Base-by-base conservation (phyloP, 2,888 invertebrate genomes). In the Nasonovia ribisnigri region DNA sequence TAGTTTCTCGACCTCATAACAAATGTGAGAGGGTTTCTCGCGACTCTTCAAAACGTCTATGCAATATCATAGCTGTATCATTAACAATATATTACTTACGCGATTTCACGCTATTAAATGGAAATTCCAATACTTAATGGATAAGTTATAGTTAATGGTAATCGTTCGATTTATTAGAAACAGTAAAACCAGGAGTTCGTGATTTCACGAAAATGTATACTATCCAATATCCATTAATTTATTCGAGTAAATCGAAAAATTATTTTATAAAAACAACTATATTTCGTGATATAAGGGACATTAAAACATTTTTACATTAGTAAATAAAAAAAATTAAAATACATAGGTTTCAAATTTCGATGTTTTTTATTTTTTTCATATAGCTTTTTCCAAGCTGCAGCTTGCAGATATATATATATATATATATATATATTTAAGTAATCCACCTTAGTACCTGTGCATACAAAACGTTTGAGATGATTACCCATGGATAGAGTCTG, bases 71-170 rank as follows among this genome's bases (percentile, higher is more conserved):
- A 29, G n/a, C 29, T 86, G 46, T 46, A 86, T 46, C 86, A 86
- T 43, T 86, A 86, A 43, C 86, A 43, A 43, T 43, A 77, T 77
- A 46, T 86, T 43, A 86, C 46, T 86, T 43, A 86, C 46, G 46
- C 84, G 84, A 84, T 88, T 88, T 88, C 88, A 89, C 54, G 57
- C 29, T 89, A 89, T 89, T 57, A 57, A 42, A 89, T 42, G 42
- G 88, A 57, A 57, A 89, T 57, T 89, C 88, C 43, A 43, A 54
- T 26, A 57, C 57, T 29, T 57, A 89, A 89, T 89, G 57, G 88
- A 57, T 57, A 54, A 54, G 26, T 57, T 77, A 88, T 16, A 29
- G 26, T 57, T 57, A 57, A 57, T 24, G 57, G 54, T 89, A 57
- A 57, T 89, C 88, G 57, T 57, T 43, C 43, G 29, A 54, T 54